Conservation (phyloP, 2,113 vertebrate species). For the Vicugna pacos region DNA sequence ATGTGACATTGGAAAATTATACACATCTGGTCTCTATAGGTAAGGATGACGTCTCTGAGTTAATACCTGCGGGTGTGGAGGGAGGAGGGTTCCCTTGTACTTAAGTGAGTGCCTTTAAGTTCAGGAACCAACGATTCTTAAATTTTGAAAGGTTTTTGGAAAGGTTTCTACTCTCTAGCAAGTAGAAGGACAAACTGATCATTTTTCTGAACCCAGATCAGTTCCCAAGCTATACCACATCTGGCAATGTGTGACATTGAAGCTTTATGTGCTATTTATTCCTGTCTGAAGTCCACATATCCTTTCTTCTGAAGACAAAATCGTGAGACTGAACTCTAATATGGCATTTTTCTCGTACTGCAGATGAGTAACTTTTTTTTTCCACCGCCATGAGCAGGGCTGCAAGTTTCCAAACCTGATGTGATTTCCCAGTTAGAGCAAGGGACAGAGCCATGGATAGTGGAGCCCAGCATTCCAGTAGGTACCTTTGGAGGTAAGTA, state of each 20-base stretch:
- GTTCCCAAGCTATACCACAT: not conserved
- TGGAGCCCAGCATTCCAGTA: constrained; percentile 16
- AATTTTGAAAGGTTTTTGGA: not conserved
- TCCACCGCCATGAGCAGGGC: constrained; percentile 54
- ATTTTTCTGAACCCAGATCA: not conserved
- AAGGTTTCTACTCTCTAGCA: constrained; percentile 20
- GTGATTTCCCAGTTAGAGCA: constrained; percentile 80
- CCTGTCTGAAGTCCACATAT: not conserved
- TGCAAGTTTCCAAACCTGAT: constrained; percentile 81
- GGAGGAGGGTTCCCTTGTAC: not conserved
- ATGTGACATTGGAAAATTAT: constrained; percentile 81
- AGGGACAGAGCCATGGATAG: constrained; percentile 76
- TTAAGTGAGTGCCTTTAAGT: not conserved
- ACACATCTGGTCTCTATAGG: constrained; percentile 82
- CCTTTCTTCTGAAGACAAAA: not conserved
- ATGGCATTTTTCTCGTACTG: not conserved
- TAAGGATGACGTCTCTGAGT: constrained; percentile 36
- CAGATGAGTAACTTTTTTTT: not conserved
- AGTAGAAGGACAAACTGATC: not conserved
- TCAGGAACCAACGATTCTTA: not conserved
- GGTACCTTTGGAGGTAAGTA: constrained; percentile 58
- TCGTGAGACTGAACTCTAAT: not conserved
- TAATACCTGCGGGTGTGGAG: not conserved
- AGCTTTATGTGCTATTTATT: not conserved
- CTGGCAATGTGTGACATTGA: not conserved